Percentiles rank a stretch among this genome's conserved stretches.
phyloP scores from a whole-genome alignment of 2,888 invertebrate species.

The Caenorhabditis panamensis region DNA sequence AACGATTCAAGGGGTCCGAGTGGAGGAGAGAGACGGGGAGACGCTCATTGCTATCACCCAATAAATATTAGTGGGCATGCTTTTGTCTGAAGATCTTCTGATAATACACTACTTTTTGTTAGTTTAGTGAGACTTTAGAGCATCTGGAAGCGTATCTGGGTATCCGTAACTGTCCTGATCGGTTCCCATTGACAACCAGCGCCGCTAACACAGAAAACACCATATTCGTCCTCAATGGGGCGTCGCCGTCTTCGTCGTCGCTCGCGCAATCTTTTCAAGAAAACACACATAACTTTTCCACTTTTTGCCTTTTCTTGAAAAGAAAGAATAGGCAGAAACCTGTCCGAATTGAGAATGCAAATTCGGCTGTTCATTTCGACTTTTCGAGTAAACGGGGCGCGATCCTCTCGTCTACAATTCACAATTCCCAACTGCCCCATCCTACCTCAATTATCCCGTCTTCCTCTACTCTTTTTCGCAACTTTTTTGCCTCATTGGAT shows the following conservation, averaged over 20 bases:
- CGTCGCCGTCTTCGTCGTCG: background rate
- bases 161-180: no score
- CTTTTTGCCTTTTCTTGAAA: conserved; percentile 21
- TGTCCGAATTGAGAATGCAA: conserved; percentile 30
- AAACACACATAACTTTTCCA: conserved; percentile 46
- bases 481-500: conserved; percentile 12
- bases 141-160: no score
- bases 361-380: conserved; percentile 50
- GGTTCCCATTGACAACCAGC: background rate
- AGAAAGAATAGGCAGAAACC: no score
- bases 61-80: conserved; percentile 50
- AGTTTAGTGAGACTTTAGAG: no score
- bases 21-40: conserved; percentile 1
- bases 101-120: background rate
- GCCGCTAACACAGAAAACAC: background rate
- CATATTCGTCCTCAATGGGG: background rate
- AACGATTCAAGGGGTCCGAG: conserved; percentile 31
- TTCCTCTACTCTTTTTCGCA: conserved; percentile 21
- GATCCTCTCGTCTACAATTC: conserved; percentile 21
- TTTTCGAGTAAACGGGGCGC: conserved; percentile 31
- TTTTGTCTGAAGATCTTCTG: conserved; percentile 7
- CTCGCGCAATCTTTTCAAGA: conserved; percentile 3
- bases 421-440: background rate
- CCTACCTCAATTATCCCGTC: conserved; percentile 26
- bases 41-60: conserved; percentile 28